Conservation (phyloP, 2,888 invertebrate species). For the Zygaena filipendulae region DNA sequence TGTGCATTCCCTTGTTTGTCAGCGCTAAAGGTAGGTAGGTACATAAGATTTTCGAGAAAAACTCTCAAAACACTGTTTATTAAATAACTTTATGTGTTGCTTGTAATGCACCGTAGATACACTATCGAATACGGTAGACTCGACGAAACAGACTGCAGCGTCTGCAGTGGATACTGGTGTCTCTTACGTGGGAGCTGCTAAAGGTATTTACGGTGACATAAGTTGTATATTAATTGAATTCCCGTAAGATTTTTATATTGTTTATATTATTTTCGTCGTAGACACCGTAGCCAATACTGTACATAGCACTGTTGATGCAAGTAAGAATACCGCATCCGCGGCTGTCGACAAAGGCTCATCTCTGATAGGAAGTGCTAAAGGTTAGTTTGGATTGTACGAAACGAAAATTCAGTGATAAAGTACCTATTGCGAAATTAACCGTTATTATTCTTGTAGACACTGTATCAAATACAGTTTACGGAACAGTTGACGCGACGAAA, state of each 20-base stretch:
- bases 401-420: too few relatives aligned
- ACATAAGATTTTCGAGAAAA: too few relatives aligned
- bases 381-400: constrained; percentile 2
- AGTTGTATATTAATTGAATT: too few relatives aligned
- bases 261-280: constrained; percentile 14
- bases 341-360: constrained; percentile 21
- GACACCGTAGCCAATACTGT: constrained; percentile 22
- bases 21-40: constrained; percentile 28
- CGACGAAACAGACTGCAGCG: constrained; percentile 21
- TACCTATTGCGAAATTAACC: too few relatives aligned
- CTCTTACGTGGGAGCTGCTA: constrained; percentile 24
- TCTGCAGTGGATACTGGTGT: constrained; percentile 29
- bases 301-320: constrained; percentile 21
- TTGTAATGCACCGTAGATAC: too few relatives aligned
- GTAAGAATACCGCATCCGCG: constrained; percentile 21
- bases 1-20: constrained; percentile 23
- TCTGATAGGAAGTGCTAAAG: constrained; percentile 12
- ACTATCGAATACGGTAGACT: constrained; percentile 25
- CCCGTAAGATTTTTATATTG: too few relatives aligned
- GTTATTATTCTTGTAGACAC: constrained; percentile 33
- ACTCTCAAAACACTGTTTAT: too few relatives aligned
- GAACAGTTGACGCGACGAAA: constrained; percentile 34
- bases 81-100: too few relatives aligned
- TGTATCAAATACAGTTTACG: constrained; percentile 26
- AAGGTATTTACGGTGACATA: too few relatives aligned